A percentile compares a stretch with the other conserved stretches of the same genome.
phyloP scores from a whole-genome alignment of 2,888 invertebrate species.

The Cosmia trapezina region DNA sequence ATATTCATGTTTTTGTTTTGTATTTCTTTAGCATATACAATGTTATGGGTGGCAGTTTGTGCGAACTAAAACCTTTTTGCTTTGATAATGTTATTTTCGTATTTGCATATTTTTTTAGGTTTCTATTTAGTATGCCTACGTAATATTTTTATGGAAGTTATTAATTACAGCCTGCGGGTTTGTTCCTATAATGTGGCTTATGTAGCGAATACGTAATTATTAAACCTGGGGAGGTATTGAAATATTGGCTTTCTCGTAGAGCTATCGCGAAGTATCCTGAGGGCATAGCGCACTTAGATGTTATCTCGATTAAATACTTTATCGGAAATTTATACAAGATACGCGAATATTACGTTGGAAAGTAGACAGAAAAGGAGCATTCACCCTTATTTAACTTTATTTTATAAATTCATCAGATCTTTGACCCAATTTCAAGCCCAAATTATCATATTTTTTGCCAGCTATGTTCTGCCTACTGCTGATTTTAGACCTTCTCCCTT shows the following conservation, averaged over 20 bases:
- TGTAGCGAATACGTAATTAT: conserved; percentile 15
- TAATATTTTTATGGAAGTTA: conserved; percentile 7
- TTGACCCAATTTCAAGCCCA: neutral
- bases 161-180: conserved; percentile 36
- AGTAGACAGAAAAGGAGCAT: neutral
- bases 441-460: neutral
- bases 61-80: conserved; percentile 45
- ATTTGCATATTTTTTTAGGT: conserved; percentile 25
- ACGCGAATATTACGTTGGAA: neutral
- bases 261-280: neutral
- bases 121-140: conserved; percentile 19
- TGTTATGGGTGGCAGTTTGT: conserved; percentile 23
- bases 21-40: conserved; percentile 39
- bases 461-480: neutral
- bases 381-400: neutral
- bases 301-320: conserved; percentile 41
- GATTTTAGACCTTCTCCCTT: neutral
- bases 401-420: neutral
- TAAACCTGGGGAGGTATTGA: conserved; percentile 5
- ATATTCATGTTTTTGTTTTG: conserved; percentile 63
- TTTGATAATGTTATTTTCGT: conserved; percentile 27
- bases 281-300: conserved; percentile 27
- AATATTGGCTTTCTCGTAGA: conserved; percentile 1
- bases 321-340: conserved; percentile 16
- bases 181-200: neutral